Base-by-base conservation (phyloP, 37 sponge, comb jelly and placozoan genomes). In the Mnemiopsis leidyi region DNA sequence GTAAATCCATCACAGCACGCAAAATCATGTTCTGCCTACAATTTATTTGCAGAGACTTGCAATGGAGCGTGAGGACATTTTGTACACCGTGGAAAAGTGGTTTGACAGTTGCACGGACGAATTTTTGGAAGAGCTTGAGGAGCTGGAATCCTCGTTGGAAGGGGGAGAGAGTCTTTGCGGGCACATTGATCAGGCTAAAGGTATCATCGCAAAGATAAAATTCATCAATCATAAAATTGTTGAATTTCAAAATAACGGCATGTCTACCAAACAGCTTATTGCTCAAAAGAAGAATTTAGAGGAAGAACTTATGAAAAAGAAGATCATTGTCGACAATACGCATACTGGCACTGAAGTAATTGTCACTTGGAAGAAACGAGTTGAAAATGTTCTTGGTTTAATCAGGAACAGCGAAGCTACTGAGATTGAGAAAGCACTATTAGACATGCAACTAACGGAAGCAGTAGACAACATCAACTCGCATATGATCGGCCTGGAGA, bases 251-350 rank as follows among this genome's bases (percentile, higher is more conserved):
- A 85, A 40, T 25, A 85, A 85, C 29, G 90, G 90, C 7, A 28
- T 85, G 61, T 85, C 90, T n/a, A 85, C 90, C 61, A 16, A 85
- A 26, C 38, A 85, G 48, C 48, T 85, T 35, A 33, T 85, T 2
- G 90, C 90, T 1, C 90, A 85, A 37, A 85, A 85, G 90, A 85
- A 85, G 39, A 85, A 35, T 39, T 26, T 85, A 23, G 90, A 85
- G 25, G 48, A 39, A n/a, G 90, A 85, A 61, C 29, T 85, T 28
- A 85, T 85, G 90, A 85, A 85, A 37, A 85, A 85, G 90, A 85
- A 85, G 29, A 40, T 85, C 23, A 40, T 85, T 25, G 90, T 85
- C 0, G 90, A 85, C 29, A 85, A 85, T 33, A 40, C 90, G 48
- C 32, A 85, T 0, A 85, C 23, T n/a, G 90, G 90, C 0, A 40